Evolutionary conservation across 2,888 invertebrate genomes (phyloP), one percentile per base, ranked within the genome.

Genomic region (Tupiocoris notatus): DNA sequence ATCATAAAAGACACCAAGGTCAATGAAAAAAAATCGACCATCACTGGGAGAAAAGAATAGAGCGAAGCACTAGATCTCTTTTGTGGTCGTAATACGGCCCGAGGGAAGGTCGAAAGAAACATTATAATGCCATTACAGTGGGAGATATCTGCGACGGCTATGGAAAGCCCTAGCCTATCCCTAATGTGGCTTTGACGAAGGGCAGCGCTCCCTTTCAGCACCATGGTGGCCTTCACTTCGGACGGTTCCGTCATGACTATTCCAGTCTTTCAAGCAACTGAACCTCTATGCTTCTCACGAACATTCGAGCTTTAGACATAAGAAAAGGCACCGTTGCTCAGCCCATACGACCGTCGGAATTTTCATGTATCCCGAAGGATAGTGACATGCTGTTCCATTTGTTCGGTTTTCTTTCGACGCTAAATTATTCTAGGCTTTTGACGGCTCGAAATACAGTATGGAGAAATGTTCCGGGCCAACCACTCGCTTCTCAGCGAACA

Each of bases 51-150:
- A 24, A 64, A 17, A 24, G 23, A 24, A 22, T 12, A 16, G 17
- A 9, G 17, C 12, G 18, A 65, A 65, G 54, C 20, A 39, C n/a
- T 12, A 17, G 39, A 18, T 61, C 39, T 18, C 65, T 39, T 39
- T 39, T 39, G 39, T 39, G 39, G 39, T 39, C 39, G 39, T 39
- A 39, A 39, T 39, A 39, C 39, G 39, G 39, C 39, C 39, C 18
- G 65, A 12, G 39, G 25, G 20, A 65, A 25, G 65, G 65, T 65
- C 65, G 65, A 39, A 65, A 65, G 65, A 65, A 65, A 65, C 65
- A 65, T 65, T 65, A 65, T 65, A 65, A 65, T 65, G 65, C 65
- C 65, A 65, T 65, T 65, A 65, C 39, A 65, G 65, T 65, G 25
- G 65, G 65, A 65, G 25, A 65, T 65, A 65, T 65, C 65, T 65